A percentile compares a stretch with the other conserved stretches of the same genome.
Conservation (phyloP, 2,113 vertebrate species). For the Calypte anna region DNA sequence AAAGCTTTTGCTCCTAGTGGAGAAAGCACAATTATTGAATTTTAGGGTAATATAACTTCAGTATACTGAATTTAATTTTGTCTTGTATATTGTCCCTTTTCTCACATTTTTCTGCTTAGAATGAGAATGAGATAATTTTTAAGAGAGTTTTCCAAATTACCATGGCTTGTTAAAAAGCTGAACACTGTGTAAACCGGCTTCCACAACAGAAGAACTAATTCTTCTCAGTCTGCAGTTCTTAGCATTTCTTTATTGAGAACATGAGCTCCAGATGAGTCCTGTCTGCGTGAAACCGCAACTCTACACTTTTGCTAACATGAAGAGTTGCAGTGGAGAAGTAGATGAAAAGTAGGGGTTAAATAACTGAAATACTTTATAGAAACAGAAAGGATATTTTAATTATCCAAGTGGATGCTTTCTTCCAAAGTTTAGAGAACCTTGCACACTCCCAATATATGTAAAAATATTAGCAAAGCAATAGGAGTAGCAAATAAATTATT, state of each 20-base stretch:
- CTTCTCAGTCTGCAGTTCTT: not conserved
- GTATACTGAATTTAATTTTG: not conserved
- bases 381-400: not conserved
- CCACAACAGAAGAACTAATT: not conserved
- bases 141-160: not conserved
- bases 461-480: conserved; percentile 20
- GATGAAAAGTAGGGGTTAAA: not conserved
- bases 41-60: not conserved
- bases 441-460: not conserved
- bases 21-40: not conserved
- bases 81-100: not conserved
- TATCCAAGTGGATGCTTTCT: not conserved
- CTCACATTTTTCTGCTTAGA: not conserved
- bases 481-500: conserved; percentile 36
- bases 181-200: not conserved
- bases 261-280: not conserved
- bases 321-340: not conserved
- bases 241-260: not conserved
- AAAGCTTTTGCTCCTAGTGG: not conserved
- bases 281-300: not conserved
- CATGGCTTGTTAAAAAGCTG: not conserved
- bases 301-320: not conserved
- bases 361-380: not conserved
- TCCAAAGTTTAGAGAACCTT: not conserved
- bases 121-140: not conserved